These are phyloP conservation scores for Tyto alba DNA, from an alignment of 2,113 vertebrate species.

Conservation along the genomic window DNA sequence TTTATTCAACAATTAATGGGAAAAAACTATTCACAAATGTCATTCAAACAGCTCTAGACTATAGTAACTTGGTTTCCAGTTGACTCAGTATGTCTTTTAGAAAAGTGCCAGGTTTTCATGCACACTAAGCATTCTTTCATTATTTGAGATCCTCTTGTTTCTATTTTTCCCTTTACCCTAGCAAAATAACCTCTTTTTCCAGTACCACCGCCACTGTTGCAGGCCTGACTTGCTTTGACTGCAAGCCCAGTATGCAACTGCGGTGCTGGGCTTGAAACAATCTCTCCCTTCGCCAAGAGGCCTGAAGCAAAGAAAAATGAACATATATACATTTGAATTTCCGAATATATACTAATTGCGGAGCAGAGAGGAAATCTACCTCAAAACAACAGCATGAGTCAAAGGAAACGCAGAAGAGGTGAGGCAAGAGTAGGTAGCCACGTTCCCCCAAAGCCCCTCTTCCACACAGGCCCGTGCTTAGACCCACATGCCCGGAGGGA, in stretches of 20 bases:
- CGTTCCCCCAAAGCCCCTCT: neutral
- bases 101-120: conserved; percentile 32
- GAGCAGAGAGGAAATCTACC: neutral
- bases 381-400: neutral
- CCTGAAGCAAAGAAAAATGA: neutral
- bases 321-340: neutral
- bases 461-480: fast-evolving
- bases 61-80: conserved; percentile 24
- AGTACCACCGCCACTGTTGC: neutral
- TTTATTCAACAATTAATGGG: conserved; percentile 46
- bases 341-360: neutral
- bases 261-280: neutral
- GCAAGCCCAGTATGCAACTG: neutral
- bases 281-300: neutral
- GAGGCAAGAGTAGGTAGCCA: neutral
- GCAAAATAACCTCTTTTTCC: conserved; percentile 18
- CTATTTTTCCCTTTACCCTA: neutral
- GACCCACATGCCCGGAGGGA: neutral
- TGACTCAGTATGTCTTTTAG: conserved; percentile 8
- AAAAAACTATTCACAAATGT: conserved; percentile 15
- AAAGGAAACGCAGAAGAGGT: neutral
- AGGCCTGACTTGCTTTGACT: neutral
- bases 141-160: conserved; percentile 3
- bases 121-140: conserved; percentile 1
- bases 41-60: conserved; percentile 32